These are phyloP conservation scores for Drosophila novamexicana DNA, from an alignment of 1,140 invertebrate species.

Conservation along the genomic window DNA sequence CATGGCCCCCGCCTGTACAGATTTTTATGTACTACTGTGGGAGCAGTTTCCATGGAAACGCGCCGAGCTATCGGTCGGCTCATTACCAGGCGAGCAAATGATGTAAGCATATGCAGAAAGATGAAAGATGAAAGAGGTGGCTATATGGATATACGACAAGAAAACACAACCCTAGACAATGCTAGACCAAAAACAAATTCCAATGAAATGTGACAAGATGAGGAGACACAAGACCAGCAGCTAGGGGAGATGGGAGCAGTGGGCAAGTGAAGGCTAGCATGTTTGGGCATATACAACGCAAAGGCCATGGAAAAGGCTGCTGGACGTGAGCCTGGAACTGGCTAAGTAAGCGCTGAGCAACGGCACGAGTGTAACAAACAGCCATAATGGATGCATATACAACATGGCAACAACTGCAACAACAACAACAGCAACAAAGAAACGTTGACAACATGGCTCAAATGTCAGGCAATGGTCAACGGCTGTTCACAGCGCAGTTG, in stretches of 20 bases:
- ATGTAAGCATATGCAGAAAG: slow-evolving; percentile 60
- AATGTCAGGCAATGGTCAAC: slow-evolving; percentile 79
- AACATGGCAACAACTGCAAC: slow-evolving; percentile 42
- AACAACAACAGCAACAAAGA: slow-evolving; percentile 33
- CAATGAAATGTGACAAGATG: slow-evolving; percentile 60
- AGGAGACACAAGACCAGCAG: neutral
- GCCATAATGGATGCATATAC: slow-evolving; percentile 73
- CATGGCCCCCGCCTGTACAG: slow-evolving; percentile 14
- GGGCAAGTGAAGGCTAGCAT: neutral
- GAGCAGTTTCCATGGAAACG: no score
- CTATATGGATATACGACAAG: slow-evolving; percentile 9
- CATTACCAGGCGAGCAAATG: slow-evolving; percentile 63
- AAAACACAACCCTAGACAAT: slow-evolving; percentile 22
- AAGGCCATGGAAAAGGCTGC: slow-evolving; percentile 18
- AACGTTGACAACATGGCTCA: slow-evolving; percentile 78
- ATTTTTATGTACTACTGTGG: slow-evolving; percentile 47
- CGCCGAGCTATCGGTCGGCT: slow-evolving; percentile 19
- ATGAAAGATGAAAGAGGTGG: slow-evolving; percentile 1
- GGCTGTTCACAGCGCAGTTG: slow-evolving; percentile 55
- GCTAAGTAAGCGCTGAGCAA: slow-evolving; percentile 29
- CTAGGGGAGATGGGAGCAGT: neutral
- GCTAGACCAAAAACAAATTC: slow-evolving; percentile 57
- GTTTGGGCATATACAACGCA: slow-evolving; percentile 18
- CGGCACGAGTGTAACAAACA: slow-evolving; percentile 57
- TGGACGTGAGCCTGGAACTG: slow-evolving; percentile 5